Evolutionary conservation across 2,797 vertebrate genomes (phyloP).

Genomic region (Galago senegalensis): DNA sequence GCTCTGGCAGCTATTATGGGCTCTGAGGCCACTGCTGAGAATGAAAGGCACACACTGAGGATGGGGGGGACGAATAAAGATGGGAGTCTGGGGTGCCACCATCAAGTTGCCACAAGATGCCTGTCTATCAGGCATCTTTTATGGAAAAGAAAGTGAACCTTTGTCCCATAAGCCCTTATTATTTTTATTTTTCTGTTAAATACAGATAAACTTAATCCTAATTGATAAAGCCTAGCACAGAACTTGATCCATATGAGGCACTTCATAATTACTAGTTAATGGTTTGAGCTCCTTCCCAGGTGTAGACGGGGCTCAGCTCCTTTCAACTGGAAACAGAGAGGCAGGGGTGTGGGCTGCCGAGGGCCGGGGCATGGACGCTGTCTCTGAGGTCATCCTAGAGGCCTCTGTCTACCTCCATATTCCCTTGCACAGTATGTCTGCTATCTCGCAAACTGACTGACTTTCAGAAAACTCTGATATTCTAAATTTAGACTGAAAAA

Average conservation of each 20-base stretch:
- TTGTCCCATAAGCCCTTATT: background rate
- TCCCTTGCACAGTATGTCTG: background rate
- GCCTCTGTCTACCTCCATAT: background rate
- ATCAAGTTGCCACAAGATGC: too few relatives aligned
- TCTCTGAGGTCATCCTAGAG: fast-evolving
- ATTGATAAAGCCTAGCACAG: background rate
- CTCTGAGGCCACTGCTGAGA: background rate
- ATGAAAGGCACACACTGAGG: background rate
- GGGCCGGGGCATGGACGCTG: background rate
- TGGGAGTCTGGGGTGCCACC: background rate
- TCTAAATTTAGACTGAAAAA: background rate
- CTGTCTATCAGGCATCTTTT: too few relatives aligned
- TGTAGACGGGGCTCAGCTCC: background rate
- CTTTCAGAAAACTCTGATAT: background rate
- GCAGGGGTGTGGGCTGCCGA: fast-evolving
- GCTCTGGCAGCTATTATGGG: background rate
- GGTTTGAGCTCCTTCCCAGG: background rate
- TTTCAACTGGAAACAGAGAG: background rate
- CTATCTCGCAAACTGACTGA: background rate
- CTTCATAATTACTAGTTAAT: too few relatives aligned
- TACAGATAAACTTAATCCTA: background rate
- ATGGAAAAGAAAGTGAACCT: background rate
- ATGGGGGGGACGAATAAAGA: background rate
- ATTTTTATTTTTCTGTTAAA: background rate
- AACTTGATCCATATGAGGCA: background rate